Conservation (phyloP, 2,797 vertebrate species). For the Macropus fuliginosus region DNA sequence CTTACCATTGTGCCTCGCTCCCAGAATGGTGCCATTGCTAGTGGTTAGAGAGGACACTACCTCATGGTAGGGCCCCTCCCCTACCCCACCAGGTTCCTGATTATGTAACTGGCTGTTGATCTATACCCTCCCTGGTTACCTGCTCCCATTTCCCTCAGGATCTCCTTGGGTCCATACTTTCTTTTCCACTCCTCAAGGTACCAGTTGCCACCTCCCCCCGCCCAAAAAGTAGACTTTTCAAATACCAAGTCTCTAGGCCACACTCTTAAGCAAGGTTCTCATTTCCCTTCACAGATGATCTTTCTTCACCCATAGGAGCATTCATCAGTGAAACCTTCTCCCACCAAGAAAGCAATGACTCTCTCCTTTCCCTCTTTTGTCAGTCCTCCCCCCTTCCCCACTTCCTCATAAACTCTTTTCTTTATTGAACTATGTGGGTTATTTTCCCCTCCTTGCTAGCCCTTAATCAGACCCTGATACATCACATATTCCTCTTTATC, state of each 20-base stretch:
- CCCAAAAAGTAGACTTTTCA: neutral
- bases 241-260: neutral
- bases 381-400: too few relatives aligned
- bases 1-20: neutral
- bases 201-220: neutral
- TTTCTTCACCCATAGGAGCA: neutral
- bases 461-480: neutral
- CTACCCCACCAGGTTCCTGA: neutral
- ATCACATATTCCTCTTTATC: neutral
- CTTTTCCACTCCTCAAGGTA: neutral
- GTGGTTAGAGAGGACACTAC: neutral
- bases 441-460: neutral
- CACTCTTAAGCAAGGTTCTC: neutral
- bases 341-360: neutral
- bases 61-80: neutral
- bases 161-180: neutral
- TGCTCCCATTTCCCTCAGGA: neutral
- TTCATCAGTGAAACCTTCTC: neutral
- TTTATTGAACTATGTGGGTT: neutral
- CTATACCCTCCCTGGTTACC: neutral
- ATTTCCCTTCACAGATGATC: neutral
- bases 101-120: neutral
- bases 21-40: neutral
- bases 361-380: neutral
- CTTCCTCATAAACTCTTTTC: neutral